These are phyloP conservation scores for Cheilinus undulatus DNA, from an alignment of 2,113 vertebrate genomes.

Conservation along the genomic window DNA sequence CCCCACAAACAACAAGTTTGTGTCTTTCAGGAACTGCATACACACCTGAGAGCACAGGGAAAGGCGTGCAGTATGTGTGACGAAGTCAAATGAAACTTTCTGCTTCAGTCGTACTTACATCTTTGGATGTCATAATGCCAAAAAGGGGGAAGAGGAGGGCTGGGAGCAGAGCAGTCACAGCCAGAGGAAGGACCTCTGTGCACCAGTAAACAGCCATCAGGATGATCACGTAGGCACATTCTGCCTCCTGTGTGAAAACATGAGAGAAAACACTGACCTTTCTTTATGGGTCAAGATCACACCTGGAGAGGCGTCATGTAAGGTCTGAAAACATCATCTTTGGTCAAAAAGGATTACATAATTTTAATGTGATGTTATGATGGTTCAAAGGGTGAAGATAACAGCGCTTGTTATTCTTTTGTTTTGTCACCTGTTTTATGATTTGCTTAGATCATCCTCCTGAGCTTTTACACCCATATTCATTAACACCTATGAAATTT, in stretches of 20 bases:
- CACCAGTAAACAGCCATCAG: conserved; percentile 98
- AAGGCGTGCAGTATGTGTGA: not conserved
- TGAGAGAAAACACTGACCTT: not conserved
- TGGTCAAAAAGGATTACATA: not conserved
- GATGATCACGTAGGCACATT: conserved; percentile 90
- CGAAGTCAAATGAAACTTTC: not conserved
- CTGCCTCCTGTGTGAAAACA: conserved; percentile 87
- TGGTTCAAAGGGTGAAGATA: conserved; percentile 53
- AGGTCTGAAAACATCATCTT: not conserved
- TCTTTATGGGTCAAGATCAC: not conserved
- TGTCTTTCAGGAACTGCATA: conserved; percentile 96
- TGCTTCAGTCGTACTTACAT: conserved; percentile 75
- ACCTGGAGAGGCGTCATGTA: not conserved
- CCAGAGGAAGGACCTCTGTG: conserved; percentile 93
- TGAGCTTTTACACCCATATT: not conserved
- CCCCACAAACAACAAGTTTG: conserved; percentile 94
- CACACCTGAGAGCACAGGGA: conserved; percentile 86
- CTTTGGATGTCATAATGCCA: conserved; percentile 91
- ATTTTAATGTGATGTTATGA: conserved; percentile 5
- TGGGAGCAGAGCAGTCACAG: conserved; percentile 92
- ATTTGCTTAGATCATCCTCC: not conserved
- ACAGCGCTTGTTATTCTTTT: not conserved
- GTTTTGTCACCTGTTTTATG: not conserved
- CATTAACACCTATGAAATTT: not conserved
- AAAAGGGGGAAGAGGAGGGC: conserved; percentile 93